phyloP scores from a whole-genome alignment of 1,140 invertebrate genomes.

The Tetramorium parvispinum region DNA sequence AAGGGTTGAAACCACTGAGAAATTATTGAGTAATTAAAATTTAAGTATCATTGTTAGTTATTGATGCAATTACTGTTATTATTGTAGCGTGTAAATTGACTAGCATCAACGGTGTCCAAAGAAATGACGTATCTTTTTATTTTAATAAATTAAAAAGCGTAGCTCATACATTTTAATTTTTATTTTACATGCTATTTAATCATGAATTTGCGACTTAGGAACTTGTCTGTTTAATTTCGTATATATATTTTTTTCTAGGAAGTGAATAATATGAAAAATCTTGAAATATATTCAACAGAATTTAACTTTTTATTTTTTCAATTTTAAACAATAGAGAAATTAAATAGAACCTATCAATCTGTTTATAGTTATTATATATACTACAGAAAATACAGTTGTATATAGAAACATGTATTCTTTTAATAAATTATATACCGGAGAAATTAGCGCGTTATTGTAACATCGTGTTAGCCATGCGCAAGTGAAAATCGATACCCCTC shows the following conservation, averaged over 20 bases:
- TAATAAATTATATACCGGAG: slow-evolving; percentile 25
- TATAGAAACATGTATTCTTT: neutral
- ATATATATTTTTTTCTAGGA: neutral
- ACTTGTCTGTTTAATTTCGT: neutral
- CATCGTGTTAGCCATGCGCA: neutral
- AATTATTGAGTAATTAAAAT: slow-evolving; percentile 42
- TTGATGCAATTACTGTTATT: neutral
- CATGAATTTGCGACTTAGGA: neutral
- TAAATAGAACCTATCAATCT: neutral
- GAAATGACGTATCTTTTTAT: neutral
- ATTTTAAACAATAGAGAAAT: neutral
- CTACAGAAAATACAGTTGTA: neutral
- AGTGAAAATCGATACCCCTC: slow-evolving; percentile 62
- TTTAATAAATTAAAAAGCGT: neutral
- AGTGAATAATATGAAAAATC: neutral
- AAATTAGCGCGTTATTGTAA: slow-evolving; percentile 46
- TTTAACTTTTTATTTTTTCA: neutral
- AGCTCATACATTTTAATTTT: neutral
- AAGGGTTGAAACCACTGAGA: slow-evolving; percentile 9
- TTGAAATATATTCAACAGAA: neutral
- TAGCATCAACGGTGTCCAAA: neutral
- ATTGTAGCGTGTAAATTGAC: neutral
- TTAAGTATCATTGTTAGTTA: neutral
- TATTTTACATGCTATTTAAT: neutral
- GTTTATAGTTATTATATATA: neutral